Evolutionary conservation across 2,888 invertebrate genomes (phyloP).

Genomic region (Apocheima hispidaria): DNA sequence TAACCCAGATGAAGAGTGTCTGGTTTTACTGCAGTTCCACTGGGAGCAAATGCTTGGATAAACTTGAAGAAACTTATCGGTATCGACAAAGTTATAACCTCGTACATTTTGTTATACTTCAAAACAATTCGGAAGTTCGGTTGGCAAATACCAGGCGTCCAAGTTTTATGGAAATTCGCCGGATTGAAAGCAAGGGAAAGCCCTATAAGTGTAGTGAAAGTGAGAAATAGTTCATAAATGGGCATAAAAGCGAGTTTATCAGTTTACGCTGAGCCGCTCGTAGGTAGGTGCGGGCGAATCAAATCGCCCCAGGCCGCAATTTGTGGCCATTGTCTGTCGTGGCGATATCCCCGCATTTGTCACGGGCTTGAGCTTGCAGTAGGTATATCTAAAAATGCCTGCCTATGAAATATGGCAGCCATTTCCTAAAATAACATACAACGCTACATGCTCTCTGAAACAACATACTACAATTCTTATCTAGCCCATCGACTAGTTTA

Average conservation of each 20-base stretch:
- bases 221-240: slow-evolving; percentile 60
- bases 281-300: slow-evolving; percentile 47
- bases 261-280: slow-evolving; percentile 47
- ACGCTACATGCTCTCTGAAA: slow-evolving; percentile 9
- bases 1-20: slow-evolving; percentile 41
- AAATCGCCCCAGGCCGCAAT: slow-evolving; percentile 63
- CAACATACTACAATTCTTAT: slow-evolving; percentile 25
- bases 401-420: slow-evolving; percentile 26
- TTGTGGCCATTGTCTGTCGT: slow-evolving; percentile 68
- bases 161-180: slow-evolving; percentile 26
- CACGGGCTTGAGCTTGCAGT: slow-evolving; percentile 48
- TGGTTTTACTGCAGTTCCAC: slow-evolving; percentile 41
- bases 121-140: slow-evolving; percentile 21
- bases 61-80: slow-evolving; percentile 36
- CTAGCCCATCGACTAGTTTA: slow-evolving; percentile 23
- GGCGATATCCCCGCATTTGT: slow-evolving; percentile 64
- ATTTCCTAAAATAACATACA: slow-evolving; percentile 22
- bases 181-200: slow-evolving; percentile 42
- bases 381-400: slow-evolving; percentile 32
- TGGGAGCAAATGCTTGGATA: slow-evolving; percentile 36
- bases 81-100: slow-evolving; percentile 13
- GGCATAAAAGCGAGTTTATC: slow-evolving; percentile 57
- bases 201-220: slow-evolving; percentile 58
- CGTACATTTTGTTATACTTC: slow-evolving; percentile 23
- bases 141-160: slow-evolving; percentile 16